A percentile compares a stretch with the other conserved stretches of the same genome.
These are phyloP conservation scores for Eremophila alpestris DNA, from an alignment of 2,797 vertebrate species.

Conservation along the genomic window DNA sequence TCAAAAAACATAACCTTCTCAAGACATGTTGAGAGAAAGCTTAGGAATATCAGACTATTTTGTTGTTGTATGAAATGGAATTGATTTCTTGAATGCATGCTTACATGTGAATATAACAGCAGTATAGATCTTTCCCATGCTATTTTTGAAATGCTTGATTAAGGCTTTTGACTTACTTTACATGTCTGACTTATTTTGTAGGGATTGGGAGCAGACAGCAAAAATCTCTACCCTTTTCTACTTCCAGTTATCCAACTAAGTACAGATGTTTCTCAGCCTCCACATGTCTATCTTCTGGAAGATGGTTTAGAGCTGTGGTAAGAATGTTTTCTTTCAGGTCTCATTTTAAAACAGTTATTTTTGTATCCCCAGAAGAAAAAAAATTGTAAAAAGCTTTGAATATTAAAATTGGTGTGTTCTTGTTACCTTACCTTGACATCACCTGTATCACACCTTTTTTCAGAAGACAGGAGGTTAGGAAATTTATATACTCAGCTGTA, in stretches of 20 bases:
- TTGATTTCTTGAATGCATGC: neutral
- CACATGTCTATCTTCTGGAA: conserved; percentile 96
- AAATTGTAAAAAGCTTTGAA: neutral
- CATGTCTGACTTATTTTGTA: conserved; percentile 61
- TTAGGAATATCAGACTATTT: neutral
- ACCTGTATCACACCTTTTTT: neutral
- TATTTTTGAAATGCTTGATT: neutral
- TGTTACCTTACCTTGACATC: neutral
- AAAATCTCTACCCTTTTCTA: conserved; percentile 95
- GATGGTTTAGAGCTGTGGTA: conserved; percentile 98
- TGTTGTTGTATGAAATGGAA: neutral
- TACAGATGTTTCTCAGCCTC: conserved; percentile 95
- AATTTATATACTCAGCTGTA: neutral
- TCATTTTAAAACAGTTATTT: neutral
- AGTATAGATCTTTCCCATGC: neutral
- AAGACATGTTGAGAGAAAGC: neutral
- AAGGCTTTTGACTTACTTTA: neutral
- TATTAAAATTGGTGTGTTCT: neutral
- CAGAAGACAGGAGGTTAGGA: neutral
- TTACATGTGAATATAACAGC: neutral
- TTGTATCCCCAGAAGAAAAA: neutral
- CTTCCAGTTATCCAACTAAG: conserved; percentile 97
- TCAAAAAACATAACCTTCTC: neutral
- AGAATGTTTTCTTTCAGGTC: neutral
- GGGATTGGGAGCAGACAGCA: conserved; percentile 95